These are phyloP conservation scores for Osmerus mordax DNA, from an alignment of 2,113 vertebrate species.

Conservation along the genomic window DNA sequence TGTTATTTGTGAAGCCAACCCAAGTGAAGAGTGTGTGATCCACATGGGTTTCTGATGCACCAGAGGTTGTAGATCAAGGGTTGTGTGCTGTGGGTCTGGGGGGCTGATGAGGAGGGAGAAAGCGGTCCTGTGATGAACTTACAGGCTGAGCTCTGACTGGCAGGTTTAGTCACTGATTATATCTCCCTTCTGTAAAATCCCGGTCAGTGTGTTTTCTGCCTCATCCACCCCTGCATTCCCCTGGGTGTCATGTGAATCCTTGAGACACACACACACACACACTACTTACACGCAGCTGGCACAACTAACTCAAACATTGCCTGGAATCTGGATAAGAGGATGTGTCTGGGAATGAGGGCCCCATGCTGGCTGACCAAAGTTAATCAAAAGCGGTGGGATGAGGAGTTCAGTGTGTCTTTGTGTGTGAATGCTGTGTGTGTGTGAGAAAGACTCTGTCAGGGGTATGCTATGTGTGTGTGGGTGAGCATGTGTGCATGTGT, in stretches of 20 bases:
- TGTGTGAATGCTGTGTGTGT: background rate
- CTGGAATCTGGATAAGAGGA: constrained; percentile 38
- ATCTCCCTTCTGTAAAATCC: constrained; percentile 13
- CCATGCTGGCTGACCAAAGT: constrained; percentile 32
- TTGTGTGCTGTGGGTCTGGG: constrained; percentile 14
- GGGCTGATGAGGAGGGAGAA: constrained; percentile 20
- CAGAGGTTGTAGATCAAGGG: too few species aligned
- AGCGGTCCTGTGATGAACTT: constrained; percentile 8
- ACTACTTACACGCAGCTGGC: constrained; percentile 1
- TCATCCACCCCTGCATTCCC: constrained; percentile 2
- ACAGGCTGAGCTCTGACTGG: constrained; percentile 33
- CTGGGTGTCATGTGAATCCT: background rate
- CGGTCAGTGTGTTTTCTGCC: constrained; percentile 20
- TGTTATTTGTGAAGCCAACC: constrained; percentile 7
- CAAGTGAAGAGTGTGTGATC: too few species aligned
- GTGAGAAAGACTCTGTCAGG: background rate
- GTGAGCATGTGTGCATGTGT: constrained; percentile 2
- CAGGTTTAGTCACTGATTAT: constrained; percentile 38
- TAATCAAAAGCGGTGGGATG: background rate
- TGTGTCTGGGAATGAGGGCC: constrained; percentile 51
- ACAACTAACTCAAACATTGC: constrained; percentile 4
- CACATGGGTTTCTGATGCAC: too few species aligned
- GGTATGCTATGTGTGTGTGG: background rate
- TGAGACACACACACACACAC: constrained; percentile 5
- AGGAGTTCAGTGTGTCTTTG: background rate